Percentiles rank a stretch among this genome's conserved stretches.
These are phyloP conservation scores for Phrynosoma platyrhinos DNA, from an alignment of 2,113 vertebrate species.

Conservation along the genomic window DNA sequence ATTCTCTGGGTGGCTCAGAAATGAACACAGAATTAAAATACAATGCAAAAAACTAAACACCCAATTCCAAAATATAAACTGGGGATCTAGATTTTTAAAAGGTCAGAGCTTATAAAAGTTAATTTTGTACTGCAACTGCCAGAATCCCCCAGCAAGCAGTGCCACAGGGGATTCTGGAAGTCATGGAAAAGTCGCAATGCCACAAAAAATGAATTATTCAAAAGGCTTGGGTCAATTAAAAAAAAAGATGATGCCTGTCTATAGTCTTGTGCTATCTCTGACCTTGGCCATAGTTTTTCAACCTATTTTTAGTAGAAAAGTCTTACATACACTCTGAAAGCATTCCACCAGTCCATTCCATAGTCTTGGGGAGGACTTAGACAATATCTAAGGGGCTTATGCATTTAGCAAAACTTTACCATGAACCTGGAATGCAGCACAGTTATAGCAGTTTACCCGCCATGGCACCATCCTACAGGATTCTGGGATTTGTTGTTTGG, in stretches of 20 bases:
- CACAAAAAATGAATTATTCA: background rate
- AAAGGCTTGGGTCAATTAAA: background rate
- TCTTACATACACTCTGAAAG: background rate
- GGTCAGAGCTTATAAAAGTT: background rate
- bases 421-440: no score
- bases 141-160: no score
- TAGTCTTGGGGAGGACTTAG: background rate
- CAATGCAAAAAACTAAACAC: background rate
- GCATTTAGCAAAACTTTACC: background rate
- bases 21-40: background rate
- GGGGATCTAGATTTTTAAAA: background rate
- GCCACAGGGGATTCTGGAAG: no score
- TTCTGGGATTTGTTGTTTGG: no score
- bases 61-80: background rate
- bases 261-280: background rate
- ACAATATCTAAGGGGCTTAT: background rate
- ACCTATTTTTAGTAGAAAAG: background rate
- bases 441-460: no score
- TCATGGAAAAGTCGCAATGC: no score
- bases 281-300: background rate
- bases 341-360: background rate
- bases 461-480: no score
- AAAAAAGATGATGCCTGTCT: no score
- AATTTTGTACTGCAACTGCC: no score
- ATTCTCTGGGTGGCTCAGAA: background rate